Percentiles rank a stretch among this genome's conserved stretches.
Evolutionary conservation across 1,140 invertebrate genomes (phyloP).

Genomic region (Lasaia peninsularis): DNA sequence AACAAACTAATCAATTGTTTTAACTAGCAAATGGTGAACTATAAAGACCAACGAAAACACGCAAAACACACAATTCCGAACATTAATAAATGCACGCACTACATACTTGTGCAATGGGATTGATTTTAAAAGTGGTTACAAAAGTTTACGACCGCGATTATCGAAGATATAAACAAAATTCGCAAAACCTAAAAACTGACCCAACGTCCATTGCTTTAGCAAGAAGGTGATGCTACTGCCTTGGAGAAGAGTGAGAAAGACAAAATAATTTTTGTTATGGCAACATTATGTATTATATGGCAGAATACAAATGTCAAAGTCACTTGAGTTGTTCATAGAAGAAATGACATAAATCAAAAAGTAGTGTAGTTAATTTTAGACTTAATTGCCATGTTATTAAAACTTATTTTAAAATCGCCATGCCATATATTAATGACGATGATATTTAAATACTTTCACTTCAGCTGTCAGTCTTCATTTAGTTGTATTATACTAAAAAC

Average conservation of each 20-base stretch:
- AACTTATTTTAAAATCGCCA: neutral
- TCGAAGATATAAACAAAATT: slow-evolving; percentile 73
- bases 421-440: neutral
- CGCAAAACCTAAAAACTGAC: slow-evolving; percentile 52
- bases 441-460: slow-evolving; percentile 3
- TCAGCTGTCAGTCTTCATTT: slow-evolving; percentile 19
- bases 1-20: slow-evolving; percentile 47
- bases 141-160: slow-evolving; percentile 69
- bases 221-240: slow-evolving; percentile 68
- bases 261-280: slow-evolving; percentile 59
- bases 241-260: slow-evolving; percentile 60
- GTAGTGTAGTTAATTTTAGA: neutral
- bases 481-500: slow-evolving; percentile 25
- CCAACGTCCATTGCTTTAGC: slow-evolving; percentile 67
- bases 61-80: slow-evolving; percentile 43
- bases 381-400: neutral
- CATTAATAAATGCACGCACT: slow-evolving; percentile 53
- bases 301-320: slow-evolving; percentile 18
- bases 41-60: slow-evolving; percentile 42
- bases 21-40: slow-evolving; percentile 38
- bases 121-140: slow-evolving; percentile 67
- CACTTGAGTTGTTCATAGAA: neutral
- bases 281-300: slow-evolving; percentile 45
- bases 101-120: slow-evolving; percentile 51
- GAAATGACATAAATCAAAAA: slow-evolving; percentile 8